These are phyloP conservation scores for Tetranychus cinnabarinus DNA, from an alignment of 1,140 invertebrate genomes.

Conservation along the genomic window DNA sequence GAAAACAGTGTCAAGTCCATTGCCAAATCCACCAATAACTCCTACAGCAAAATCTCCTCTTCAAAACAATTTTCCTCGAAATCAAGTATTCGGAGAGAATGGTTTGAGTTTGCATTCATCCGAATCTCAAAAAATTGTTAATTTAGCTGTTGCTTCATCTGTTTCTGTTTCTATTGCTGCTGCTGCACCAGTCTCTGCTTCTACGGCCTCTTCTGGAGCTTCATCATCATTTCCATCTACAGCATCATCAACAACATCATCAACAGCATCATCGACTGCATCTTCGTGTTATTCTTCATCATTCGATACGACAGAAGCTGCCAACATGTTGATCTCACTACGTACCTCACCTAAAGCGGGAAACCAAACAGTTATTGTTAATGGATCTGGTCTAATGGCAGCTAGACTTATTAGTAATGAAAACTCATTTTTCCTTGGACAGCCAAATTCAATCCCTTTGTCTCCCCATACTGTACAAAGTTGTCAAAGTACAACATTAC, in stretches of 20 bases:
- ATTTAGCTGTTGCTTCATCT: not conserved
- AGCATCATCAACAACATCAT: not conserved
- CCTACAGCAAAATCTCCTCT: not conserved
- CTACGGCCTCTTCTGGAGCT: too few relatives aligned
- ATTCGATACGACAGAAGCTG: conserved; percentile 78
- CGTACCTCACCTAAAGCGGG: conserved; percentile 41
- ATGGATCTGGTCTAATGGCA: not conserved
- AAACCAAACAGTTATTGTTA: not conserved
- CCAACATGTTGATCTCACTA: conserved; percentile 80
- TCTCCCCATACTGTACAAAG: not conserved
- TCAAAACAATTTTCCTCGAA: not conserved
- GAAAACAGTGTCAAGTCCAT: not conserved
- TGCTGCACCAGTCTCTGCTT: too few relatives aligned
- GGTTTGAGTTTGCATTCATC: not conserved
- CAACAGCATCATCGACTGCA: not conserved
- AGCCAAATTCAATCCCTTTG: too few relatives aligned
- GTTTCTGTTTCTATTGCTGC: not conserved
- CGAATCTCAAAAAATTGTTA: not conserved
- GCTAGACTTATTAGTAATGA: not conserved
- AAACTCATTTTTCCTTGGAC: not conserved
- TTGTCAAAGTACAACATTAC: too few relatives aligned
- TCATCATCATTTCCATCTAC: not conserved
- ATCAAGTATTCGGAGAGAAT: not conserved
- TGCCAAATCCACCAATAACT: not conserved
- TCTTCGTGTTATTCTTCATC: not conserved